Evolutionary conservation across 2,888 invertebrate species (phyloP).

Genomic region (Agonum fuliginosum): DNA sequence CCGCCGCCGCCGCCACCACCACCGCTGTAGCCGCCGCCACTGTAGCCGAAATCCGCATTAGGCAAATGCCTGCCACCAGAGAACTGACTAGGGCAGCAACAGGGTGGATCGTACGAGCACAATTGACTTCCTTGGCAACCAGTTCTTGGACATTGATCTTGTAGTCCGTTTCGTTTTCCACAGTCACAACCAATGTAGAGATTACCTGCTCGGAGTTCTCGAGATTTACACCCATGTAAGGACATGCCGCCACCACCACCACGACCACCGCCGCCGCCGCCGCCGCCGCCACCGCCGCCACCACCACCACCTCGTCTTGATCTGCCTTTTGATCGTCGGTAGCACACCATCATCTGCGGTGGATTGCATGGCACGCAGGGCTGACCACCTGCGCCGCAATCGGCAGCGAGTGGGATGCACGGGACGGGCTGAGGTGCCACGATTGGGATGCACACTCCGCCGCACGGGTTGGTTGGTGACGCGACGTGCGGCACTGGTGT

Average conservation of each 20-base stretch:
- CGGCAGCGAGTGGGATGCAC: constrained; percentile 73
- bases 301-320: constrained; percentile 68
- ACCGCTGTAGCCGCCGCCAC: constrained; percentile 62
- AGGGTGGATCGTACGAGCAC: constrained; percentile 75
- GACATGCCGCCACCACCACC: constrained; percentile 69
- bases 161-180: constrained; percentile 77
- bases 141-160: constrained; percentile 76
- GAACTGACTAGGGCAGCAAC: constrained; percentile 75
- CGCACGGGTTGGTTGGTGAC: constrained; percentile 68
- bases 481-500: constrained; percentile 62
- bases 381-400: constrained; percentile 71
- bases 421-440: constrained; percentile 73
- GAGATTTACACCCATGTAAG: constrained; percentile 69
- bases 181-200: constrained; percentile 77
- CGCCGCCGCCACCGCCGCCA: constrained; percentile 71
- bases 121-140: constrained; percentile 75
- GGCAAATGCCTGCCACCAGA: constrained; percentile 68
- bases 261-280: constrained; percentile 68
- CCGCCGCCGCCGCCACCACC: constrained; percentile 64
- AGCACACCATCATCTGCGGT: constrained; percentile 76
- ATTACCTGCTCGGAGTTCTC: constrained; percentile 74
- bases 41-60: constrained; percentile 61
- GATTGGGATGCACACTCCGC: constrained; percentile 74
- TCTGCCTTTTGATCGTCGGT: constrained; percentile 71
- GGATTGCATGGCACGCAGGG: constrained; percentile 77